Percentiles rank a stretch among this genome's conserved stretches.
Conservation (phyloP, 2,888 invertebrate genomes). For the Drosophila neonasuta region DNA sequence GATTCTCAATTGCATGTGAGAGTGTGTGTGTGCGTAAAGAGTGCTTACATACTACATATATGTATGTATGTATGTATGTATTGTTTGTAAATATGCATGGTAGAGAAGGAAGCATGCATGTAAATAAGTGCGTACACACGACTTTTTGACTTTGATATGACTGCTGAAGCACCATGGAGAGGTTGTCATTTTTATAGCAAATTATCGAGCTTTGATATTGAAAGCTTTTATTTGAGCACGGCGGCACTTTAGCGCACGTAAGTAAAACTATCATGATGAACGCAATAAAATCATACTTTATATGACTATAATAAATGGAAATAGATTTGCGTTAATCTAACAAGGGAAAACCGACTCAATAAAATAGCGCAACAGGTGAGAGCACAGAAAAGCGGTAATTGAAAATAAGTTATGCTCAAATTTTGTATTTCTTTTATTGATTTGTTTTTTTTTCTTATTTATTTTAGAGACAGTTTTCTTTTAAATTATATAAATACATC, state of each 20-base stretch:
- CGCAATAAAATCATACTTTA: too few species aligned
- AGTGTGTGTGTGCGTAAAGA: neutral
- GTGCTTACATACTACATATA: neutral
- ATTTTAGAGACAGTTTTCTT: too few species aligned
- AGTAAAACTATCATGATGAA: neutral
- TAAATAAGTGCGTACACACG: constrained; percentile 24
- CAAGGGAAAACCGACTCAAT: neutral
- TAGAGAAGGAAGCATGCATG: neutral
- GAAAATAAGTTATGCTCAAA: too few species aligned
- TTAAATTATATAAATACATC: too few species aligned
- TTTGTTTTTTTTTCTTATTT: too few species aligned
- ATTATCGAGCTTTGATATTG: neutral
- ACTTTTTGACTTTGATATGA: constrained; percentile 24
- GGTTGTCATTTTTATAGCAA: constrained; percentile 18
- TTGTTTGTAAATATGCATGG: neutral
- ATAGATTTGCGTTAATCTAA: neutral
- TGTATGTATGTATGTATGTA: constrained; percentile 4
- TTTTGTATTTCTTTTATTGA: too few species aligned
- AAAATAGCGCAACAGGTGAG: too few species aligned
- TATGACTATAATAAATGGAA: too few species aligned
- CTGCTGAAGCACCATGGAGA: constrained; percentile 1
- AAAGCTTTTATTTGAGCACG: neutral
- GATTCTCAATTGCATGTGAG: constrained; percentile 26
- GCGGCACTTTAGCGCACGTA: neutral
- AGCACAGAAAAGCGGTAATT: too few species aligned